A percentile compares a stretch with the other conserved stretches of the same genome.
Conservation (phyloP, 2,888 invertebrate species). For the Lagria hirta region DNA sequence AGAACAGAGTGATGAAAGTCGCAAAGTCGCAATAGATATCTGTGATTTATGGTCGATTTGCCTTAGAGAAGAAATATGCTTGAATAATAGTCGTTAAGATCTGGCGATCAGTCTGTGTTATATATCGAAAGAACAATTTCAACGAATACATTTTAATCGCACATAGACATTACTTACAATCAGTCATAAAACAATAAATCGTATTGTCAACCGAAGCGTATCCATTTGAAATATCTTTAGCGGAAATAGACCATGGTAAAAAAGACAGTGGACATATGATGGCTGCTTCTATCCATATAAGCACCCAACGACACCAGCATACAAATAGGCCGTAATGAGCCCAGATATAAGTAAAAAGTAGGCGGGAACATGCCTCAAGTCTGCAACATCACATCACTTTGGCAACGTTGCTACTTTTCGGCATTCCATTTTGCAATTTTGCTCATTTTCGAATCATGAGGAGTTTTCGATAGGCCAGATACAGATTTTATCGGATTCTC, state of each 20-base stretch:
- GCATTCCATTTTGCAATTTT: constrained; percentile 26
- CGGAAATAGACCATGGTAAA: constrained; percentile 50
- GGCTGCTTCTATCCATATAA: constrained; percentile 53
- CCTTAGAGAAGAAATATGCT: constrained; percentile 10
- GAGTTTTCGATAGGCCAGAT: constrained; percentile 16
- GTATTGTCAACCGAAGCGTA: constrained; percentile 45
- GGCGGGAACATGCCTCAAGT: constrained; percentile 44
- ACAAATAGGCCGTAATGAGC: constrained; percentile 53
- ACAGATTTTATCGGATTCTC: no score
- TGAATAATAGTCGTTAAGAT: constrained; percentile 22
- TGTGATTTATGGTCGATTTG: constrained; percentile 11
- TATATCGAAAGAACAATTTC: constrained; percentile 31
- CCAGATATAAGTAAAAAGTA: constrained; percentile 52
- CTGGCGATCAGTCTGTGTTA: constrained; percentile 15
- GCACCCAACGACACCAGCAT: constrained; percentile 51
- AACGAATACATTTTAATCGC: constrained; percentile 38
- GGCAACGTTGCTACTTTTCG: constrained; percentile 30
- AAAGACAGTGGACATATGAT: constrained; percentile 50
- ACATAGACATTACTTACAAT: constrained; percentile 42
- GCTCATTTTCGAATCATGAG: constrained; percentile 18
- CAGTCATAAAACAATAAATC: constrained; percentile 48
- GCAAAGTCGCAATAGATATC: constrained; percentile 10
- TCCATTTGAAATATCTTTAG: constrained; percentile 50
- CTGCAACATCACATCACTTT: constrained; percentile 25
- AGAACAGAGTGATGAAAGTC: no score